Conservation (phyloP, 2,113 vertebrate genomes). For the Raja brachyura region DNA sequence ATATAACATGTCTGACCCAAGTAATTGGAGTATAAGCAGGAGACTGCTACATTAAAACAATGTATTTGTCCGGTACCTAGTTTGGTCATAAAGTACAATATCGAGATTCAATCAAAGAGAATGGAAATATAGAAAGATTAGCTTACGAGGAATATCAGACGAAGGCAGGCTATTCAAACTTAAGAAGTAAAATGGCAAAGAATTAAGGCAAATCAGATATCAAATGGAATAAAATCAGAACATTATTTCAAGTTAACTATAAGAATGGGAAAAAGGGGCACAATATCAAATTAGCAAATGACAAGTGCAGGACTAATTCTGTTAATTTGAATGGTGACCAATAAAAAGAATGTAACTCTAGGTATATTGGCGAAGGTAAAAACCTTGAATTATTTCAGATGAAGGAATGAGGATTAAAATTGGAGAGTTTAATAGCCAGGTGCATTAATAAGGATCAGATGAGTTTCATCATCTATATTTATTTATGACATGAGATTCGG, state of each 20-base stretch:
- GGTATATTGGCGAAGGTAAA: not conserved
- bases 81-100: not conserved
- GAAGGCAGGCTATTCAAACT: not conserved
- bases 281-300: not conserved
- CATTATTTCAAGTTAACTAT: not conserved
- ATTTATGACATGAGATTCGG: not conserved
- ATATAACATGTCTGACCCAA: not conserved
- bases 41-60: not conserved
- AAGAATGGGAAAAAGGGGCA: not conserved
- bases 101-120: not conserved
- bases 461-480: not conserved
- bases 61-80: not conserved
- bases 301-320: not conserved
- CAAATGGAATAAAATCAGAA: not conserved
- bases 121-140: not conserved
- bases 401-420: not conserved
- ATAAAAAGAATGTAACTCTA: not conserved
- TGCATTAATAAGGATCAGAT: not conserved
- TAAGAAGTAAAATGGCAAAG: not conserved
- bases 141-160: not conserved
- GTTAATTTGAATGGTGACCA: not conserved
- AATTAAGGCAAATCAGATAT: not conserved
- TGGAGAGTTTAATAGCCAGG: not conserved
- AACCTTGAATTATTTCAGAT: not conserved
- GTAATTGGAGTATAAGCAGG: not conserved